Conservation (phyloP, 2,797 vertebrate species). For the Cryptoprocta ferox region DNA sequence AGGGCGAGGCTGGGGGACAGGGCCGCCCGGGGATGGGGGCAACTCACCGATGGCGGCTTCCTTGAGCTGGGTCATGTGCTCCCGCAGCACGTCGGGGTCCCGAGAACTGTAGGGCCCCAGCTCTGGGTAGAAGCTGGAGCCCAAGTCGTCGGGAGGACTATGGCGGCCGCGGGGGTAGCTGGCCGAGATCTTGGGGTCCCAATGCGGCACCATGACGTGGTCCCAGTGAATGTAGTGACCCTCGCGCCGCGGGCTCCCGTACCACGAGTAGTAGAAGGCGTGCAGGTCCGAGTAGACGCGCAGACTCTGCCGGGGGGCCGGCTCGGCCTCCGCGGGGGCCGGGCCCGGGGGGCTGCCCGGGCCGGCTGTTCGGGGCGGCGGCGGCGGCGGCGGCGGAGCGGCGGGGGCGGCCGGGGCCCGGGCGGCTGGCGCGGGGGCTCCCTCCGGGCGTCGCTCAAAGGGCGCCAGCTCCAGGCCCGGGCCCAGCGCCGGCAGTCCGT, state of each 20-base stretch:
- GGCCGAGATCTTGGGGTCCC: conserved; percentile 95
- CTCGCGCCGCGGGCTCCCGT: conserved; percentile 89
- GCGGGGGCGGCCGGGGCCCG: conserved; percentile 82
- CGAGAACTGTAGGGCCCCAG: conserved; percentile 93
- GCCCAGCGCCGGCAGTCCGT: conserved; percentile 90
- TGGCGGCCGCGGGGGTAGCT: conserved; percentile 94
- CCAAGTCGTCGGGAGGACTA: conserved; percentile 93
- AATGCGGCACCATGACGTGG: conserved; percentile 94
- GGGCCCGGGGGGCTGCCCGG: conserved; percentile 14
- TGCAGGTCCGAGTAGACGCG: conserved; percentile 92
- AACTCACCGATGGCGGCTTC: conserved; percentile 91
- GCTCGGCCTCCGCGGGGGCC: conserved; percentile 56
- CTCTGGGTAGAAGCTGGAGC: conserved; percentile 93
- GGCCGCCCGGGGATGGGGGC: background rate
- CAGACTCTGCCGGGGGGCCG: conserved; percentile 78
- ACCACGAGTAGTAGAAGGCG: conserved; percentile 94
- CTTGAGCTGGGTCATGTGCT: conserved; percentile 93
- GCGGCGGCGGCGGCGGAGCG: conserved; percentile 84
- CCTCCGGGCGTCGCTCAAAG: conserved; percentile 85
- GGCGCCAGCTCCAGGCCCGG: conserved; percentile 89
- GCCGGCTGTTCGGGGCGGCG: conserved; percentile 74
- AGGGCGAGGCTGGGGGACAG: background rate
- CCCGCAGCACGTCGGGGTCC: conserved; percentile 91
- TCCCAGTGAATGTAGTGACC: conserved; percentile 93
- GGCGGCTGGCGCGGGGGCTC: conserved; percentile 78